Percentiles rank a stretch among this genome's conserved stretches.
Evolutionary conservation across 2,888 invertebrate genomes (phyloP).

Genomic region (Rhimphoctona megacephalus): DNA sequence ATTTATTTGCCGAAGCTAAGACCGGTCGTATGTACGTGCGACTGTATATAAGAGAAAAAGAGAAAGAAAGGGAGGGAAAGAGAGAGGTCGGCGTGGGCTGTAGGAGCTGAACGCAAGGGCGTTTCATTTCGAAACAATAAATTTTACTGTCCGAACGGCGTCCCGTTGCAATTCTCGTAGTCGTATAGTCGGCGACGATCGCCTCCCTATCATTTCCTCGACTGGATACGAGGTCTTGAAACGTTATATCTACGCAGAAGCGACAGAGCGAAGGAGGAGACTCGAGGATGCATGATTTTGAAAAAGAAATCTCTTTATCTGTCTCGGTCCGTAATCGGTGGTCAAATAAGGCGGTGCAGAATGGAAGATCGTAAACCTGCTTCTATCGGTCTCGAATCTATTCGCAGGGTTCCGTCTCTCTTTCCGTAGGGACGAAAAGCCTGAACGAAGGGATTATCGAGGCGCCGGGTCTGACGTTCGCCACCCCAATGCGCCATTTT

Average conservation of each 20-base stretch:
- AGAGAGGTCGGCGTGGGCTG: slow-evolving; percentile 71
- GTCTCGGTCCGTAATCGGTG: background rate
- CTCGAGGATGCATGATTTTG: background rate
- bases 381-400: background rate
- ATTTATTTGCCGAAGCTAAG: slow-evolving; percentile 68
- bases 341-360: background rate
- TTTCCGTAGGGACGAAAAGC: background rate
- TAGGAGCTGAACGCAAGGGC: slow-evolving; percentile 30
- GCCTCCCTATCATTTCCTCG: slow-evolving; percentile 36
- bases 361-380: background rate
- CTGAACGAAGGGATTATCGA: background rate
- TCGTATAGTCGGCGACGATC: slow-evolving; percentile 20
- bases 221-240: slow-evolving; percentile 22
- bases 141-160: slow-evolving; percentile 70
- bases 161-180: slow-evolving; percentile 53
- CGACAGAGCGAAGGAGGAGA: background rate
- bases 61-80: slow-evolving; percentile 4
- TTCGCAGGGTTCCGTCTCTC: background rate
- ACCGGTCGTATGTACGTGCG: slow-evolving; percentile 3
- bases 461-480: background rate
- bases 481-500: background rate
- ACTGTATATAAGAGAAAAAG: background rate
- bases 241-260: slow-evolving; percentile 8
- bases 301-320: background rate
- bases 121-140: slow-evolving; percentile 72